These are phyloP conservation scores for Acleris cristana DNA, from an alignment of 2,888 invertebrate species.

Conservation along the genomic window DNA sequence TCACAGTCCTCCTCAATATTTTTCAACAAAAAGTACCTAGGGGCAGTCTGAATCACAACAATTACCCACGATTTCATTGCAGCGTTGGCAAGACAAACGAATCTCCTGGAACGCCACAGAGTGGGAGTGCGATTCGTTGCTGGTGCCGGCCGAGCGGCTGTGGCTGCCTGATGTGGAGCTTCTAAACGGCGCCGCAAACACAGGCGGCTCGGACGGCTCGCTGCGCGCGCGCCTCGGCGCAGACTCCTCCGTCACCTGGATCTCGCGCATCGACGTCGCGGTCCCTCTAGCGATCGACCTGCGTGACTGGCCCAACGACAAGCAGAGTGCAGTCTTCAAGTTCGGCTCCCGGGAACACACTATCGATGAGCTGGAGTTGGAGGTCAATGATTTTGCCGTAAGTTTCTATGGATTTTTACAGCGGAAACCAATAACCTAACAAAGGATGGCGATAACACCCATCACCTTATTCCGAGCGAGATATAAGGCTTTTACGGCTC, in stretches of 20 bases:
- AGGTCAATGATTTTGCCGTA: constrained; percentile 53
- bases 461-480: no score
- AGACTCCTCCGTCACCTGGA: constrained; percentile 83
- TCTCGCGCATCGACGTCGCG: constrained; percentile 58
- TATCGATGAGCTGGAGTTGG: constrained; percentile 82
- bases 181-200: constrained; percentile 86
- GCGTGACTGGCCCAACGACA: constrained; percentile 89
- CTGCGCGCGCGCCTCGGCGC: constrained; percentile 87
- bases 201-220: constrained; percentile 84
- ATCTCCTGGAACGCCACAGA: constrained; percentile 87
- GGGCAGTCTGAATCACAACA: not conserved
- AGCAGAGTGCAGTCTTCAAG: constrained; percentile 86
- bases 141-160: constrained; percentile 88
- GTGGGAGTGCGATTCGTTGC: constrained; percentile 84
- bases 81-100: constrained; percentile 91
- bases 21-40: no score
- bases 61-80: constrained; percentile 42
- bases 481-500: no score
- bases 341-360: constrained; percentile 90
- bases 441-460: no score
- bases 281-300: constrained; percentile 71
- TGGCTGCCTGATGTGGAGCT: constrained; percentile 91
- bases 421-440: no score
- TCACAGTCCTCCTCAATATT: no score
- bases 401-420: constrained; percentile 12